Percentiles rank a stretch among this genome's conserved stretches.
Conservation (phyloP, 2,113 vertebrate genomes). For the Sceloporus undulatus region DNA sequence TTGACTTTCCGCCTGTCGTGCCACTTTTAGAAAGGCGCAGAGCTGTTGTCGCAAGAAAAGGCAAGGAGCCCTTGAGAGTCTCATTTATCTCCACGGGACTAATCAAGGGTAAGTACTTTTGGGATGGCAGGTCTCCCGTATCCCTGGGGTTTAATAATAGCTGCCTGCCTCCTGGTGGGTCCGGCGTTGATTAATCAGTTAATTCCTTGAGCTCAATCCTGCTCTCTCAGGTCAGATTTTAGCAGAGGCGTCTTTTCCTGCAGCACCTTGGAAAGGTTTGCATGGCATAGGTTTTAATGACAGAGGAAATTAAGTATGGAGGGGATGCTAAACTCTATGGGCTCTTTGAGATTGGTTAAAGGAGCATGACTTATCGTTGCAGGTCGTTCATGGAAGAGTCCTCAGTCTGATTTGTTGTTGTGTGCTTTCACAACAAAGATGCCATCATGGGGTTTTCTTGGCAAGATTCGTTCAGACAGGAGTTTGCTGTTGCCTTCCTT, state of each 20-base stretch:
- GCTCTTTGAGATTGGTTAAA: too few species aligned
- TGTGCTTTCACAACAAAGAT: too few species aligned
- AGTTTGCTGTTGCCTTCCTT: too few species aligned
- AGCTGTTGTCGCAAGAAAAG: not conserved
- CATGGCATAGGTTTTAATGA: not conserved
- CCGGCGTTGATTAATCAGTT: conserved; percentile 8
- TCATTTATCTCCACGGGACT: not conserved
- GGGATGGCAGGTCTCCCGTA: not conserved
- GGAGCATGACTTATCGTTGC: too few species aligned
- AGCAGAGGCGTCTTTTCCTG: not conserved
- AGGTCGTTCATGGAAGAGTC: too few species aligned
- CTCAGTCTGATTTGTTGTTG: too few species aligned
- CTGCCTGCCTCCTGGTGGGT: not conserved
- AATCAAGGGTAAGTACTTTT: conserved; percentile 2
- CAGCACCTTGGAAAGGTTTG: not conserved
- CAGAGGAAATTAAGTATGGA: not conserved
- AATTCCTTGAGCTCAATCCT: not conserved
- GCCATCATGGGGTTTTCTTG: too few species aligned
- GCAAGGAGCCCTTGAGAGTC: not conserved
- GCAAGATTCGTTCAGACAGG: too few species aligned
- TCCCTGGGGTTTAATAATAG: conserved; percentile 20
- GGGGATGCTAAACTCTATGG: too few species aligned
- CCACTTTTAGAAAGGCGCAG: not conserved
- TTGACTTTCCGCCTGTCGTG: not conserved
- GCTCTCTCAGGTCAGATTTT: not conserved